Evolutionary conservation across 2,888 invertebrate species (phyloP), one percentile per base, ranked within the genome.

Genomic region (Rhingia rostrata): DNA sequence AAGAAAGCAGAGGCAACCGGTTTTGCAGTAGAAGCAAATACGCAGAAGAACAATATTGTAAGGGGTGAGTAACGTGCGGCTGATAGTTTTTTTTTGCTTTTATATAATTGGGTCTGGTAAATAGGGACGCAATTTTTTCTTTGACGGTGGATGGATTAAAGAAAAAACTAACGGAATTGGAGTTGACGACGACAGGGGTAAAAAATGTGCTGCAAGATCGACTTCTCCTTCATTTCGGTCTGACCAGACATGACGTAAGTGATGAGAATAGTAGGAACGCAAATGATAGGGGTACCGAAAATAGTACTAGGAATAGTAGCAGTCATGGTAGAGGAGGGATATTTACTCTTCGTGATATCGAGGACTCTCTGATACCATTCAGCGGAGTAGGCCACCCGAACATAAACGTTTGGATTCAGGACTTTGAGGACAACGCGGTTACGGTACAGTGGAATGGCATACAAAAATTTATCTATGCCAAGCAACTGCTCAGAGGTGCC

Each of bases 401-500:
- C 12, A 47, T 84, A 32, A 47, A 47, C 2, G 45, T 41, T 6
- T 85, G 84, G 86, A n/a, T 84, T 3, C 7, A 66, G 43, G 83
- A 86, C 9, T 86, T 83, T 43, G 80, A 83, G 12, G 67, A 66
- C 0, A 79, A 61, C 43, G 79, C 80, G 6, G 51, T 53, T 3
- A 66, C 47, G 5, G 86, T 84, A 4, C 37, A 47, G 1, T 84
- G 86, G 79, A 80, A 75, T 37, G 53, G 39, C 4, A 10, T 83
- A 4, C 82, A 83, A 10, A 86, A 74, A 14, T 84, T 74, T 37
- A 60, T 86, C 1, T 80, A 83, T 22, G 80, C 45, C 0, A 83
- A 77, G 37, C 86, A 86, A n/a, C 6, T 84, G 39, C 14, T 81
- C 35, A 77, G 74, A 12, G 83, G 82, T 10, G 80, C 82, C 1